Evolutionary conservation across 1,140 invertebrate species (phyloP).

Genomic region (Neodiprion pinetum): DNA sequence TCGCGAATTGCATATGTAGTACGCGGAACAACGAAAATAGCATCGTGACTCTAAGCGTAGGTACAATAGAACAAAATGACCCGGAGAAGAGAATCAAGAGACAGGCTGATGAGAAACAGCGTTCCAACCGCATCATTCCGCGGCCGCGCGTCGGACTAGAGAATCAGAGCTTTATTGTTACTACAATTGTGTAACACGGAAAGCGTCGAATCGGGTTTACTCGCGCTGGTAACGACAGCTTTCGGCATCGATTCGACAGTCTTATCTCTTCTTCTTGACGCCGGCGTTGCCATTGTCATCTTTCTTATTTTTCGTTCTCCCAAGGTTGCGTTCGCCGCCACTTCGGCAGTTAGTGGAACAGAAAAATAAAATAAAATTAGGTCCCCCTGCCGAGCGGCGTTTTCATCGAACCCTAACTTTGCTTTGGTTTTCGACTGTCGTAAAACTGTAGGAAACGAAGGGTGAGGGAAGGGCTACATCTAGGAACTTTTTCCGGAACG

Average conservation of each 20-base stretch:
- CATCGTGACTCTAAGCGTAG: background rate
- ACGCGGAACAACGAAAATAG: background rate
- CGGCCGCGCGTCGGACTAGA: too few relatives aligned
- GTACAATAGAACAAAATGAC: slow-evolving; percentile 7
- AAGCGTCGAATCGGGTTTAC: too few relatives aligned
- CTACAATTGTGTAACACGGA: too few relatives aligned
- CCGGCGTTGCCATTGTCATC: background rate
- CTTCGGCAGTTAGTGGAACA: background rate
- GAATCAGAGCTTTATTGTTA: too few relatives aligned
- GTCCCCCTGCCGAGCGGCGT: background rate
- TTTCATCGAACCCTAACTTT: background rate
- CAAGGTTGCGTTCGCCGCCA: background rate
- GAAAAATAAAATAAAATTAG: background rate
- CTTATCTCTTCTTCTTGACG: too few relatives aligned
- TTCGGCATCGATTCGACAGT: too few relatives aligned
- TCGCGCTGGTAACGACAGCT: too few relatives aligned
- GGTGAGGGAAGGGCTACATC: background rate
- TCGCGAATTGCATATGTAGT: background rate
- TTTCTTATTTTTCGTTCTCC: background rate
- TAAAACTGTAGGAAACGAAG: background rate
- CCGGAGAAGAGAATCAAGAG: background rate
- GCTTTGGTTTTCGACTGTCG: background rate
- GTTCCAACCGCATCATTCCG: background rate
- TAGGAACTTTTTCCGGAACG: background rate
- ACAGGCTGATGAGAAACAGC: slow-evolving; percentile 2